Base-by-base conservation (phyloP, 1,140 invertebrate species). In the Drosophila tsacasi region DNA sequence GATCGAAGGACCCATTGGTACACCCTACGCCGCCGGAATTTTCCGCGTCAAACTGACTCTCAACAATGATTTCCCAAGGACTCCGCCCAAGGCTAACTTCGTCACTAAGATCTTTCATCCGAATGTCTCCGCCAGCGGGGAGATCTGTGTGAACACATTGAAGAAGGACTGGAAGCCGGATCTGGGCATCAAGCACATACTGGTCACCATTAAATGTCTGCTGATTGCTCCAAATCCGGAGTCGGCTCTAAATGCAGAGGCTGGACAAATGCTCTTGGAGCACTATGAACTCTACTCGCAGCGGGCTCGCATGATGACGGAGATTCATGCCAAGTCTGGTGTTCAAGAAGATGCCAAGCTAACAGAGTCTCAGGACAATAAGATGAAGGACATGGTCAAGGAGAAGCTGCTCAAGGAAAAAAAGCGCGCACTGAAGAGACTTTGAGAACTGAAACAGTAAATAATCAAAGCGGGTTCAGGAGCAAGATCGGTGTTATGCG, bases 151-250 rank as follows among this genome's bases (percentile, higher is more conserved):
- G 0, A 99, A 99, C 94, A 99, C 98, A 52, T 94, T 99, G 61
- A 98, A 99, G 93, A 98, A 97, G 94, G 97, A 99, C 94, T 99
- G 98, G 98, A 98, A 98, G 93, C 95, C 98, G 68, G 97, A 99
- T 94, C 95, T 99, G 86, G 98, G 98, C 93, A 97, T 99, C 59
- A 98, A 98, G 95, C 98, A 99, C 93, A 97, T 99, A 93, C 94
- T 99, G 92, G 93, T 99, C 95, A 98, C 97, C 46, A 96, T 98
- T 47, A 98, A 98, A 94, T 98, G 97, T 94, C 94, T 98, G 81
- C 94, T 98, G 57, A 98, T 98, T 93, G 97, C 98, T 81, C 98
- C 98, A 83, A 99, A 99, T 95, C 96, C 98, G 1, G 98, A 99
- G 94, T 98, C 97, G 67, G 98, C 98, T 37, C 94, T 99, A 57